phyloP scores from a whole-genome alignment of 2,113 vertebrate species.

The Tenrec ecaudatus region DNA sequence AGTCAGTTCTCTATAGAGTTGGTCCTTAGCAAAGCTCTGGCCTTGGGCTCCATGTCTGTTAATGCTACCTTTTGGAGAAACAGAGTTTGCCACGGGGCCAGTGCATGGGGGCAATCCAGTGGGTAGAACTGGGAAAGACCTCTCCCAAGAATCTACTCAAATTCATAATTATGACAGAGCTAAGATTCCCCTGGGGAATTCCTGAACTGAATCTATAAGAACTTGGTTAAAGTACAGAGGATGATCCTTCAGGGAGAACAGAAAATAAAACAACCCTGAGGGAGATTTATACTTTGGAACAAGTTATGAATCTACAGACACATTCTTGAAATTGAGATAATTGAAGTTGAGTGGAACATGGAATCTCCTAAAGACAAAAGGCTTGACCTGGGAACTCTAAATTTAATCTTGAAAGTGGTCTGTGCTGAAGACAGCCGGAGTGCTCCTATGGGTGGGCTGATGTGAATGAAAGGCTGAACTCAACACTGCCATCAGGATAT shows the following conservation, averaged over 20 bases:
- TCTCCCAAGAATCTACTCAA: background rate
- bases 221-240: background rate
- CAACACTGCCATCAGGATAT: background rate
- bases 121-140: background rate
- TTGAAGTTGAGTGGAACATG: too few species aligned
- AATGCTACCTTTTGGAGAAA: background rate
- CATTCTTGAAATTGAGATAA: background rate
- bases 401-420: too few species aligned
- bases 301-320: rapidly evolving
- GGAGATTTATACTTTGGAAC: too few species aligned
- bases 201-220: background rate
- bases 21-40: background rate
- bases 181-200: background rate
- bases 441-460: too few species aligned
- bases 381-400: too few species aligned
- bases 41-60: background rate
- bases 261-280: too few species aligned
- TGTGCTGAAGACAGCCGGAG: too few species aligned
- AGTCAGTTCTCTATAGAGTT: background rate
- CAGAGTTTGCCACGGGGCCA: background rate
- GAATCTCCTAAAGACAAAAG: too few species aligned
- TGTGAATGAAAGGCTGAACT: too few species aligned
- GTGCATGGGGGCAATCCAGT: background rate
- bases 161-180: background rate
- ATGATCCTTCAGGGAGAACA: background rate